These are phyloP conservation scores for Clarias macrocephalus DNA, from an alignment of 2,113 vertebrate genomes.

Conservation along the genomic window DNA sequence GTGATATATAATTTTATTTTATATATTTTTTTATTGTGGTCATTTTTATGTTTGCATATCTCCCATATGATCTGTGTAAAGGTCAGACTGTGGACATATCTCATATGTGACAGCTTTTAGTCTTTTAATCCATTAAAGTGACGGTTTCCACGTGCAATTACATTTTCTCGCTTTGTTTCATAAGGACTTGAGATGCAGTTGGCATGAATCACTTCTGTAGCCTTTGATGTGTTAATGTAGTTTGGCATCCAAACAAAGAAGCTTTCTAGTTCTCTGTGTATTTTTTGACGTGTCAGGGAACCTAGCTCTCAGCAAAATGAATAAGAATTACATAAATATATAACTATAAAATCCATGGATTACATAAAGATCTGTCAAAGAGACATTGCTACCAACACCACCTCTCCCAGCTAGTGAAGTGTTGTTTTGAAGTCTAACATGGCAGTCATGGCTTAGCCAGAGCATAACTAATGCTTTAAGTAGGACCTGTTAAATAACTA, in stretches of 20 bases:
- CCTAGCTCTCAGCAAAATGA: background rate
- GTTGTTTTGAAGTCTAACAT: constrained; percentile 19
- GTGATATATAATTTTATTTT: too few species aligned
- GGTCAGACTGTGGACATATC: background rate
- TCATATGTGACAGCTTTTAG: background rate
- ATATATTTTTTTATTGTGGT: too few species aligned
- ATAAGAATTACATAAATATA: background rate
- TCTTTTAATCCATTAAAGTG: background rate
- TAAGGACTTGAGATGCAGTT: constrained; percentile 4
- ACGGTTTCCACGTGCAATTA: background rate
- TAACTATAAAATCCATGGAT: background rate
- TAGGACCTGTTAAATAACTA: constrained; percentile 15
- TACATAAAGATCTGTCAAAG: background rate
- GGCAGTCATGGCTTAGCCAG: constrained; percentile 8
- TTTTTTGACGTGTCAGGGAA: constrained; percentile 10
- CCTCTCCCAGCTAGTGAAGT: background rate
- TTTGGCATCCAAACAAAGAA: constrained; percentile 16
- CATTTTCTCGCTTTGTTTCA: background rate
- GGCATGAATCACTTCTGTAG: constrained; percentile 3
- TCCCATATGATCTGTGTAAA: background rate
- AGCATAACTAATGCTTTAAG: constrained; percentile 29
- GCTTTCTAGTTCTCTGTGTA: background rate
- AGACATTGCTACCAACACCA: background rate
- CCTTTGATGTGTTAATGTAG: constrained; percentile 2
- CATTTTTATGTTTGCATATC: too few species aligned